Conservation (phyloP, 2,797 vertebrate genomes). For the Rhinatrema bivittatum region DNA sequence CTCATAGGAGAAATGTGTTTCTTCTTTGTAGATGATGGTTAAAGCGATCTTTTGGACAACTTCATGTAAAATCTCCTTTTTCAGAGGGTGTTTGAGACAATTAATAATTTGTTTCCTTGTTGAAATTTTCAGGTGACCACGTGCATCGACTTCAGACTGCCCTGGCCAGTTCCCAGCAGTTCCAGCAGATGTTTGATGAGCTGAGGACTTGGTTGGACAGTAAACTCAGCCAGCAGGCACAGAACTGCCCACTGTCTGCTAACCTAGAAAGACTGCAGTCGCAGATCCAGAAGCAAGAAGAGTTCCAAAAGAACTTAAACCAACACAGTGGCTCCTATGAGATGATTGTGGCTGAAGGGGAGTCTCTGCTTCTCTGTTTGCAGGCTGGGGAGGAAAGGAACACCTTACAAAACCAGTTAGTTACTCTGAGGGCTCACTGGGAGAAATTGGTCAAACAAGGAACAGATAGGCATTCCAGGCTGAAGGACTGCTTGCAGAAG, state of each 20-base stretch:
- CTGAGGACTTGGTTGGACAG: conserved; percentile 83
- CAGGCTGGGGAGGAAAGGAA: conserved; percentile 78
- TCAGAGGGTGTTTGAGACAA: too few species aligned
- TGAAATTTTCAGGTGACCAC: conserved; percentile 69
- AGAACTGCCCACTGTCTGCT: conserved; percentile 70
- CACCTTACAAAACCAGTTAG: conserved; percentile 72
- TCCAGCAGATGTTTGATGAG: conserved; percentile 97
- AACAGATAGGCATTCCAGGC: conserved; percentile 59
- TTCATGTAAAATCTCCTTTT: too few species aligned
- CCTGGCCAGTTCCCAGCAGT: conserved; percentile 93
- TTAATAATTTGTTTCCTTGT: neutral
- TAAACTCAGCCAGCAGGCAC: conserved; percentile 57
- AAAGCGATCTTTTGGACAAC: too few species aligned
- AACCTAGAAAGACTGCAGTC: conserved; percentile 66
- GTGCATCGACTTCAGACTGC: conserved; percentile 89
- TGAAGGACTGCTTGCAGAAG: conserved; percentile 77
- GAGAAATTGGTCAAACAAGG: conserved; percentile 71
- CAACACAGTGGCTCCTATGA: conserved; percentile 91
- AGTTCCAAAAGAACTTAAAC: conserved; percentile 80
- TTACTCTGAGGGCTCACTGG: conserved; percentile 78
- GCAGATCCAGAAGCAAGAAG: conserved; percentile 78
- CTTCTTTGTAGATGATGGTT: too few species aligned
- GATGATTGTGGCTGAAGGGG: conserved; percentile 83
- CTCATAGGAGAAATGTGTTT: too few species aligned
- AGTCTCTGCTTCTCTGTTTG: conserved; percentile 74